A percentile compares a stretch with the other conserved stretches of the same genome.
phyloP scores from a whole-genome alignment of 2,113 vertebrate species.

The Psittacus erithacus region DNA sequence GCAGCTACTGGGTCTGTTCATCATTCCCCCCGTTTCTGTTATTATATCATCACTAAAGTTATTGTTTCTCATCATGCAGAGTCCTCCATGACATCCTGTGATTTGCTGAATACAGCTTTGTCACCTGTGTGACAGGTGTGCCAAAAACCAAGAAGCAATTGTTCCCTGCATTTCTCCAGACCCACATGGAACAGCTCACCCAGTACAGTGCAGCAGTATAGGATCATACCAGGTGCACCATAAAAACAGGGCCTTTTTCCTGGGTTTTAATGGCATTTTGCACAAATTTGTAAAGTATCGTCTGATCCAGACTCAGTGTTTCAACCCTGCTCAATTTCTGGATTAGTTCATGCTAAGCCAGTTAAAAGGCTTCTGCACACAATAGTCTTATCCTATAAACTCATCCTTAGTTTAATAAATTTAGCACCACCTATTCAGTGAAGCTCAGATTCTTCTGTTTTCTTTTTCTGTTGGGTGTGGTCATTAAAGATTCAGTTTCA shows the following conservation, averaged over 20 bases:
- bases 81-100: background rate
- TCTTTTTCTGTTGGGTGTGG: background rate
- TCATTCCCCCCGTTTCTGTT: fast-evolving
- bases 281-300: background rate
- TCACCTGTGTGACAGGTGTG: background rate
- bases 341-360: background rate
- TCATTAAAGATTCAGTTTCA: background rate
- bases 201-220: background rate
- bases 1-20: background rate
- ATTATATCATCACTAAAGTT: background rate
- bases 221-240: background rate
- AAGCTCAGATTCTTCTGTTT: background rate
- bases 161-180: background rate
- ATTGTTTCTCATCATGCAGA: background rate
- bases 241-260: background rate
- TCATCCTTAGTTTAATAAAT: background rate
- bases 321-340: background rate
- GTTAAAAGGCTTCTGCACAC: background rate
- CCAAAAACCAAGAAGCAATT: background rate
- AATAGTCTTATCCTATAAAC: background rate
- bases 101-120: background rate
- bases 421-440: background rate
- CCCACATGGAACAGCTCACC: background rate
- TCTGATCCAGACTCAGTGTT: background rate
- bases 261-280: background rate